These are phyloP conservation scores for Malurus cyaneus DNA, from an alignment of 2,113 vertebrate genomes.

Conservation along the genomic window DNA sequence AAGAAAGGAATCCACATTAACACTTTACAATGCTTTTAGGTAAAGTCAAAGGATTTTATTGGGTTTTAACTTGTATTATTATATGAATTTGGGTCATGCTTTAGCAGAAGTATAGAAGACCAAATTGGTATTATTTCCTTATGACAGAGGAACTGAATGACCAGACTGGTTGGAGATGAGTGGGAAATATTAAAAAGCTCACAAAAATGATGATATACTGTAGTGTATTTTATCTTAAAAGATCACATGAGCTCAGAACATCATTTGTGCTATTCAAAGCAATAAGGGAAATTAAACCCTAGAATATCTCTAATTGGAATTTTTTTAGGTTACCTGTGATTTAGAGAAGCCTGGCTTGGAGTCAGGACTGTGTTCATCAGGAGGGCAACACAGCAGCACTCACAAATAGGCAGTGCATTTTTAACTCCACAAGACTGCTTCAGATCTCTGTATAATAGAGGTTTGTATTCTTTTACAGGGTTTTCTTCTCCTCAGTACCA, in stretches of 20 bases:
- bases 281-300: not conserved
- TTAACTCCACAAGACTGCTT: not conserved
- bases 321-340: not conserved
- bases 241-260: not conserved
- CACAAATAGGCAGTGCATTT: not conserved
- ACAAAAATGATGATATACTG: not conserved
- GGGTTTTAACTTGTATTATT: not conserved
- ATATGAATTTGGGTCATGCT: not conserved
- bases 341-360: not conserved
- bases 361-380: not conserved
- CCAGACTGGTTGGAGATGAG: not conserved
- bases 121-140: not conserved
- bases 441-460: not conserved
- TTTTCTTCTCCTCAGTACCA: not conserved
- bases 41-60: not conserved
- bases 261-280: not conserved
- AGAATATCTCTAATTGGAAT: not conserved
- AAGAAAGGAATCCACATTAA: not conserved
- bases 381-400: not conserved
- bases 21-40: not conserved
- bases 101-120: not conserved
- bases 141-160: not conserved
- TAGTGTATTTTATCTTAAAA: not conserved
- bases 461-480: not conserved
- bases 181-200: not conserved